Evolutionary conservation across 1,140 invertebrate species (phyloP), one percentile per base, ranked within the genome.

Genomic region (Sipha flava): DNA sequence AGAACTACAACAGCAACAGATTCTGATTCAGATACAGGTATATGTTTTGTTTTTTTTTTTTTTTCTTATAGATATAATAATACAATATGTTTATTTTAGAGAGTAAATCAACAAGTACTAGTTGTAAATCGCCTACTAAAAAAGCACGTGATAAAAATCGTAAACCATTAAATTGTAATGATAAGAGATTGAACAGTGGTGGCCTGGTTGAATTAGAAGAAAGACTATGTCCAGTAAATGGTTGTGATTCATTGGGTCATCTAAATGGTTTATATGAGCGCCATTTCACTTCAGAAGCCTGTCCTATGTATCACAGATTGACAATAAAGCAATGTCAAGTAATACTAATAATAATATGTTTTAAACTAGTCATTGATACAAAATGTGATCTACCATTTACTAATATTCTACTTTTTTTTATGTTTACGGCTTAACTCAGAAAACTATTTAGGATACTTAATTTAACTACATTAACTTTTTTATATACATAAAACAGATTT

Each of bases 171-270:
- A 83, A 89, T 86, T 81, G 85, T 85, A 82, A 87, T 85, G n/a
- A 86, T 86, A 81, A 72, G 83, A 75, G 72, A 59, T 72, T 68
- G 1, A 87, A 87, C 82, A 85, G 86, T 14, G 86, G 84, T 81
- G 83, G 83, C 23, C 84, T 82, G 37, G 59, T 81, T 43, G 83
- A 86, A 37, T 84, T 85, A 21, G 89, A 91, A 81, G 92, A 94
- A 82, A 87, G 91, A 34, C 89, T 91, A 81, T 98, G 96, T 87
- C 94, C 94, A 0, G 87, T 98, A 16, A 90, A 94, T 80, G 91
- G 91, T 5, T 98, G 96, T 85, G 93, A 97, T 85, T 97, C 95
- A 26, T 86, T 86, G 31, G 96, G 96, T 79, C 95, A 98, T 87
- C 87, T 98, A 10, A 91, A 91, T 85, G 95, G 95, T 34, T 90